Conservation (phyloP, 2,888 invertebrate species). For the Adineta ricciae region DNA sequence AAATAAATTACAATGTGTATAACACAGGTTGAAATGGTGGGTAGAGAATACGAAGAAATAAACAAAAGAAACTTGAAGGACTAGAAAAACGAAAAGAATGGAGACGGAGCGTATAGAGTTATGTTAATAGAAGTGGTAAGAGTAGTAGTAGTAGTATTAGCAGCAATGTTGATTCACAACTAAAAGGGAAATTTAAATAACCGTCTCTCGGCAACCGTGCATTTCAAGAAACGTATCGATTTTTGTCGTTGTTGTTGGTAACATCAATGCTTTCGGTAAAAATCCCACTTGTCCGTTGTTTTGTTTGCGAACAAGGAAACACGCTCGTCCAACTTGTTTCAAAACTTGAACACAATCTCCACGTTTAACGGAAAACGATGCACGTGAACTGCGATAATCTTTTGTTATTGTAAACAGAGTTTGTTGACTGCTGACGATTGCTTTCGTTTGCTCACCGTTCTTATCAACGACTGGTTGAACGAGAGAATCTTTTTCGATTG, state of each 20-base stretch:
- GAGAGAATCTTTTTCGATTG: constrained; percentile 2
- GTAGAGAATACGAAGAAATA: neutral
- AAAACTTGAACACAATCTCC: neutral
- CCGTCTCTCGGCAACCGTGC: neutral
- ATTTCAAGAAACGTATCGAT: constrained; percentile 2
- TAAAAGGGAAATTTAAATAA: neutral
- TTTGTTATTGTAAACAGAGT: neutral
- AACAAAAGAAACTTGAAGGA: neutral
- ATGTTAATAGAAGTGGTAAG: neutral
- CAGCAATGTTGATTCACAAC: neutral
- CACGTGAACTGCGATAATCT: constrained; percentile 19
- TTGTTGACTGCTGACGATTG: neutral
- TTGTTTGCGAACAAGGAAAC: constrained; percentile 8
- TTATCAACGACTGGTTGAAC: neutral
- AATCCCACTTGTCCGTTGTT: neutral
- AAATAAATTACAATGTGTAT: neutral
- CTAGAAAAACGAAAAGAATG: neutral
- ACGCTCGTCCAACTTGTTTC: constrained; percentile 12
- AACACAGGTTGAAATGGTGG: neutral
- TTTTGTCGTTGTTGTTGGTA: neutral
- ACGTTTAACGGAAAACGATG: neutral
- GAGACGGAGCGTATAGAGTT: neutral
- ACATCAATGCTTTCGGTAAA: constrained; percentile 17
- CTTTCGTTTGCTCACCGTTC: neutral
- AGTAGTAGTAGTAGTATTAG: neutral